Evolutionary conservation across 1,140 invertebrate species (phyloP), one percentile per base, ranked within the genome.

Genomic region (Polyergus mexicanus): DNA sequence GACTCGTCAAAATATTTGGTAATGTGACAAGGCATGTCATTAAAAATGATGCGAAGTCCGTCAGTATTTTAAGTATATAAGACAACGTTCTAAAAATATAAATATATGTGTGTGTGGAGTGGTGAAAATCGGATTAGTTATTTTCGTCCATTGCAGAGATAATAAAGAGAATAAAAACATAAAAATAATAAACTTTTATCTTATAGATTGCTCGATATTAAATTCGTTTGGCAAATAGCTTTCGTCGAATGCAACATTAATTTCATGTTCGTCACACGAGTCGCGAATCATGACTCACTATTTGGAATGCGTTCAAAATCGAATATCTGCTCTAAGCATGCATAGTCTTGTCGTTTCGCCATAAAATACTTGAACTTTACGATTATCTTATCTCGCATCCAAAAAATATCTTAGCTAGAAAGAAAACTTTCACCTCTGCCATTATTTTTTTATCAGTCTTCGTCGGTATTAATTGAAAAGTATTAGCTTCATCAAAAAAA

Each of bases 301-400:
- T 25, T 74, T 83, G 78, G 68, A 83, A 74, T 83, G 54, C 25
- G 54, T 83, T 83, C 68, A 83, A 72, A 72, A 72, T 81, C 7
- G 66, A 58, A 74, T 72, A 63, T 83, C 19, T 38, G 38, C 16
- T 72, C 25, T 72, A 83, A 83, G 6, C 4, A 56, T 25, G 35
- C 68, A 81, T 22, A 44, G 19, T 32, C 25, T 72, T 72, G 19
- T 72, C 25, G 8, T 8, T 41, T 32, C 41, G n/a, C n/a, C 51
- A 44, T 58, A 71, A 71, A 58, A 58, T 19, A 19, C 44, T 75
- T 35, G 16, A 47, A 56, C 44, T 78, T 69, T 68, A 80, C 32
- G 35, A 60, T 56, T 41, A 32, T 10, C 3, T 47, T 13, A 47
- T 35, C 1, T 3, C 11, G 11, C 8, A 1, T 1, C 1, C 47